A percentile compares a stretch with the other conserved stretches of the same genome.
These are phyloP conservation scores for Anser cygnoides DNA, from an alignment of 2,113 vertebrate species.

Conservation along the genomic window DNA sequence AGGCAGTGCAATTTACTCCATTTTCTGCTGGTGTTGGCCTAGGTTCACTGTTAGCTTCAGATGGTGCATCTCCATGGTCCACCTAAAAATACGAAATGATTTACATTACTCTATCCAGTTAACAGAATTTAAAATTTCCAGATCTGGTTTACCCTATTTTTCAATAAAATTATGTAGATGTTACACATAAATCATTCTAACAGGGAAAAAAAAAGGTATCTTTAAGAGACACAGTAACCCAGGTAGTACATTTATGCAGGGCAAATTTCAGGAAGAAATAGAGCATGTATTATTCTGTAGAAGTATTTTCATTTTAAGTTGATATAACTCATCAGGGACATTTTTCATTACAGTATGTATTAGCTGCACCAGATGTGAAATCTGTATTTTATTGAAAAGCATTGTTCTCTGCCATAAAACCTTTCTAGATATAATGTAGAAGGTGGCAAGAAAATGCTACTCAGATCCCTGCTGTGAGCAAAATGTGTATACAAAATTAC, in stretches of 20 bases:
- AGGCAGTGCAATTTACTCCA: constrained; percentile 85
- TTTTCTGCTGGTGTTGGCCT: constrained; percentile 88
- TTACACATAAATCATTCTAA: background rate
- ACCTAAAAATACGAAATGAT: constrained; percentile 71
- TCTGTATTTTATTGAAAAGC: background rate
- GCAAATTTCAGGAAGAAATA: constrained; percentile 11
- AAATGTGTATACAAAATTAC: background rate
- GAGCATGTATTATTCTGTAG: background rate
- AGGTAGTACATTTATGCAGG: background rate
- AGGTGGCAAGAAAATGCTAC: background rate
- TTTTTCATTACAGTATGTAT: background rate
- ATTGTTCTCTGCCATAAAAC: background rate
- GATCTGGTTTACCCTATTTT: background rate
- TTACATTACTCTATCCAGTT: background rate
- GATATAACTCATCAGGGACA: constrained; percentile 21
- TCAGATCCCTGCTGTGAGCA: background rate
- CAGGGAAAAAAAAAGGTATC: background rate
- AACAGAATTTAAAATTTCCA: background rate
- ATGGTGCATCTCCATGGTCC: constrained; percentile 84
- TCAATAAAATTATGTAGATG: background rate
- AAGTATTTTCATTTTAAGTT: constrained; percentile 1
- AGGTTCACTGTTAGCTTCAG: constrained; percentile 85
- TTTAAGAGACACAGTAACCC: background rate
- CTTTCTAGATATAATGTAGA: background rate
- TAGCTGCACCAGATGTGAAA: constrained; percentile 25